These are phyloP conservation scores for Aradophagus sp. DNA, from an alignment of 1,140 invertebrate genomes.

Conservation along the genomic window DNA sequence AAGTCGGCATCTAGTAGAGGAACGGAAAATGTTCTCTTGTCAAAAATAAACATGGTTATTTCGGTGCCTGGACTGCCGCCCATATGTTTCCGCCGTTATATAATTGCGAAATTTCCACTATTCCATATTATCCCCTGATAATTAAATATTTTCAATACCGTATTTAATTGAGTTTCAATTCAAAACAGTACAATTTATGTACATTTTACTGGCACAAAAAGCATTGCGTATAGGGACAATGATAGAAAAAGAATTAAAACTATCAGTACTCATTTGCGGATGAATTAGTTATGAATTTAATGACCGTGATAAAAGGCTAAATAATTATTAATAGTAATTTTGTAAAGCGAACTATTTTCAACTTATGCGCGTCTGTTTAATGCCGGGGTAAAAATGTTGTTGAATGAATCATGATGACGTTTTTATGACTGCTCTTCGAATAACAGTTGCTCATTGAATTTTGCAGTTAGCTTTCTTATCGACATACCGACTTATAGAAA, in stretches of 20 bases:
- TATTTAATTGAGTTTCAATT: too few species aligned
- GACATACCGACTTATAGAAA: slow-evolving; percentile 7
- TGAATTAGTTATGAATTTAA: too few species aligned
- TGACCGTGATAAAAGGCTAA: too few species aligned
- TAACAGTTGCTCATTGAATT: background rate
- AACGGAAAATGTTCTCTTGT: slow-evolving; percentile 68
- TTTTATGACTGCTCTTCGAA: slow-evolving; percentile 6
- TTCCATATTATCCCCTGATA: slow-evolving; percentile 45
- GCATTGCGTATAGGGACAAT: too few species aligned
- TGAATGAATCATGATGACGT: slow-evolving; percentile 1
- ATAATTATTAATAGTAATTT: too few species aligned
- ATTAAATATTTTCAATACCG: too few species aligned
- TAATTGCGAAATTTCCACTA: slow-evolving; percentile 68
- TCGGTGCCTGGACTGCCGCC: slow-evolving; percentile 71
- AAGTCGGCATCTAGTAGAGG: slow-evolving; percentile 59
- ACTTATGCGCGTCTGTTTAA: too few species aligned
- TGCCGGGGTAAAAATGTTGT: slow-evolving; percentile 2
- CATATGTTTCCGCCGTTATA: slow-evolving; percentile 67
- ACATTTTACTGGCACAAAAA: too few species aligned
- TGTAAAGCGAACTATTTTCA: too few species aligned
- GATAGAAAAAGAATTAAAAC: too few species aligned
- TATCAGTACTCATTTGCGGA: too few species aligned
- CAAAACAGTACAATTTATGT: too few species aligned
- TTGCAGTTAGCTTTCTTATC: slow-evolving; percentile 31
- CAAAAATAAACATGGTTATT: slow-evolving; percentile 74